Conservation (phyloP, 2,888 invertebrate species). For the Automeris io region DNA sequence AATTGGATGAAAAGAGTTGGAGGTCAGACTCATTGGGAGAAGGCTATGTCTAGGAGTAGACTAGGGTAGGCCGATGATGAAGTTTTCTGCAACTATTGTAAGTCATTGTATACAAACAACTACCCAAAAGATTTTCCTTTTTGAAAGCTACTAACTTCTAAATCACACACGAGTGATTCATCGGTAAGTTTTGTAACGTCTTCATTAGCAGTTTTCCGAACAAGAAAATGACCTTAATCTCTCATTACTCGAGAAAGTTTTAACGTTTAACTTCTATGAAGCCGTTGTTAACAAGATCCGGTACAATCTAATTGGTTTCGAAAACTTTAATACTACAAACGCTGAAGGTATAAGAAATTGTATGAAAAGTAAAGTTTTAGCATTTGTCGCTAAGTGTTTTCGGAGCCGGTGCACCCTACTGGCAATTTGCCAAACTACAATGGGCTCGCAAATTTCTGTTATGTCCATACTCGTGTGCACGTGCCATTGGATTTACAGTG, state of each 20-base stretch:
- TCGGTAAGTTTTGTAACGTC: background rate
- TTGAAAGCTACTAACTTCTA: background rate
- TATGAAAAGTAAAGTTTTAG: slow-evolving; percentile 33
- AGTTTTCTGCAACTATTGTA: no score
- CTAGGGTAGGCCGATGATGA: no score
- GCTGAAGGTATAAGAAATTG: slow-evolving; percentile 18
- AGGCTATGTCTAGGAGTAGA: no score
- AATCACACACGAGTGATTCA: background rate
- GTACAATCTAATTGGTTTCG: slow-evolving; percentile 19
- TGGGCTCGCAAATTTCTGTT: slow-evolving; percentile 29
- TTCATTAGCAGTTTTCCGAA: background rate
- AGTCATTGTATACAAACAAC: no score
- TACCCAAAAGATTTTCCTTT: no score
- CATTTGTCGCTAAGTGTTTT: slow-evolving; percentile 45
- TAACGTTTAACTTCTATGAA: slow-evolving; percentile 9
- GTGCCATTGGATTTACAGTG: slow-evolving; percentile 20
- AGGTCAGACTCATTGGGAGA: no score
- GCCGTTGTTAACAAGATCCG: slow-evolving; percentile 11
- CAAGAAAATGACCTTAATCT: background rate
- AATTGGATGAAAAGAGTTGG: no score
- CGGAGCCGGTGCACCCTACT: slow-evolving; percentile 33
- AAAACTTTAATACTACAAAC: slow-evolving; percentile 20
- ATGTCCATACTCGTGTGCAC: slow-evolving; percentile 18
- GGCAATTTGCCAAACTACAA: slow-evolving; percentile 43
- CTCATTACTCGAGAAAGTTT: slow-evolving; percentile 2